Conservation (phyloP, 2,113 vertebrate species). For the Lontra canadensis region DNA sequence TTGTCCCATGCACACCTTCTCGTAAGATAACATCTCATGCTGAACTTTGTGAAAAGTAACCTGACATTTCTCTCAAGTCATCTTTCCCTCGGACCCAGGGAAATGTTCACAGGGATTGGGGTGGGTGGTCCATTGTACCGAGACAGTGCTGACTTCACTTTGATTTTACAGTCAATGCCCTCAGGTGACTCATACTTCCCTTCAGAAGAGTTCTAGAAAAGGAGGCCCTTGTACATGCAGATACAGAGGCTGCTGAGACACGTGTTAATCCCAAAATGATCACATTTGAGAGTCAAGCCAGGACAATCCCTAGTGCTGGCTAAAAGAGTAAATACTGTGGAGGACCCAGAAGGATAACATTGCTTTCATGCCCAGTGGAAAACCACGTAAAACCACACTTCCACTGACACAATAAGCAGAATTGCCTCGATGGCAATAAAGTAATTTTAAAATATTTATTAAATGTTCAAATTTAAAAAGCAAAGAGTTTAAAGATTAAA, state of each 20-base stretch:
- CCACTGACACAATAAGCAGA: not conserved
- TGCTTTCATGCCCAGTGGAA: not conserved
- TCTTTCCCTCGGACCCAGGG: not conserved
- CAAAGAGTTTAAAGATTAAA: not conserved
- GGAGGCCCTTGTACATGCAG: not conserved
- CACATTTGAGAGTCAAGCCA: not conserved
- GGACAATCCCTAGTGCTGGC: not conserved
- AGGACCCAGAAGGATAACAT: not conserved
- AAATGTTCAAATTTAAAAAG: not conserved
- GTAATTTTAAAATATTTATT: not conserved
- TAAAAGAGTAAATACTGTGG: not conserved
- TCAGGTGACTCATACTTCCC: not conserved
- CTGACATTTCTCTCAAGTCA: not conserved
- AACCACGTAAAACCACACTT: too few species aligned
- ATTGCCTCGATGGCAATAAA: not conserved
- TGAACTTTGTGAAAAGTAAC: not conserved
- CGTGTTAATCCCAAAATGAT: too few species aligned
- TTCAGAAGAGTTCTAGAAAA: not conserved
- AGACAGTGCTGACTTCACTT: not conserved
- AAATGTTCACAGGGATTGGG: not conserved
- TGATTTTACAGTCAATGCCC: not conserved
- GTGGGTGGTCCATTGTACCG: fast-evolving
- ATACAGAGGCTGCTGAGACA: fast-evolving
- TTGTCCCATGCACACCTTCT: not conserved
- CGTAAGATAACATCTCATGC: not conserved